phyloP scores from a whole-genome alignment of 2,797 vertebrate species.

The Falco peregrinus region DNA sequence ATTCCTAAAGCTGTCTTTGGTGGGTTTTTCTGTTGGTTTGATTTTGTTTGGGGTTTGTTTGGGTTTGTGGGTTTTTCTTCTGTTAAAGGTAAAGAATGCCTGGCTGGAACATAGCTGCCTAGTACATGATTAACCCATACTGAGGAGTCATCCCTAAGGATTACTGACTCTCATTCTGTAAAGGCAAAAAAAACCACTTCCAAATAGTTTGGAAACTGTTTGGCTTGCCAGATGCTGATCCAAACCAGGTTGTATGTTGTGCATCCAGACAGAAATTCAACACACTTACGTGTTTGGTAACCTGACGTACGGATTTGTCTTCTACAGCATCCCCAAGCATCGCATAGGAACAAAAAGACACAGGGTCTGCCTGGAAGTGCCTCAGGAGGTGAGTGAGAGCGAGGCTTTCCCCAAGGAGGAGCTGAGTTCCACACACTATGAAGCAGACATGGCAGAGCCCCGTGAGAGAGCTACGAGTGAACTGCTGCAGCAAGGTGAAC shows the following conservation, averaged over 20 bases:
- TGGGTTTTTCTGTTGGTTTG: not conserved
- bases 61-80: not conserved
- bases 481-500: slow-evolving; percentile 64
- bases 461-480: slow-evolving; percentile 51
- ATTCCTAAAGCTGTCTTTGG: not conserved
- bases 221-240: not conserved
- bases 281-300: not conserved
- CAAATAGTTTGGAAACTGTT: not conserved
- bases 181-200: not conserved
- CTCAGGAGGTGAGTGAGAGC: slow-evolving; percentile 85
- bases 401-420: slow-evolving; percentile 85
- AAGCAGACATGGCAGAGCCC: slow-evolving; percentile 74
- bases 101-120: not conserved
- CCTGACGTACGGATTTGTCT: not conserved
- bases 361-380: slow-evolving; percentile 92
- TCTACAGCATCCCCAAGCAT: slow-evolving; percentile 82
- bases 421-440: slow-evolving; percentile 66
- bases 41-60: not conserved
- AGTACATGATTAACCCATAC: not conserved
- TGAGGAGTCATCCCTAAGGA: not conserved
- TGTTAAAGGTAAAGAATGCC: not conserved
- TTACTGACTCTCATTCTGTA: not conserved
- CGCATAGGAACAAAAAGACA: slow-evolving; percentile 97
- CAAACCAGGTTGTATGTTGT: not conserved
- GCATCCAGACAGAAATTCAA: not conserved